These are phyloP conservation scores for Notarius lentiginosus DNA, from an alignment of 2,113 vertebrate genomes.

Conservation along the genomic window DNA sequence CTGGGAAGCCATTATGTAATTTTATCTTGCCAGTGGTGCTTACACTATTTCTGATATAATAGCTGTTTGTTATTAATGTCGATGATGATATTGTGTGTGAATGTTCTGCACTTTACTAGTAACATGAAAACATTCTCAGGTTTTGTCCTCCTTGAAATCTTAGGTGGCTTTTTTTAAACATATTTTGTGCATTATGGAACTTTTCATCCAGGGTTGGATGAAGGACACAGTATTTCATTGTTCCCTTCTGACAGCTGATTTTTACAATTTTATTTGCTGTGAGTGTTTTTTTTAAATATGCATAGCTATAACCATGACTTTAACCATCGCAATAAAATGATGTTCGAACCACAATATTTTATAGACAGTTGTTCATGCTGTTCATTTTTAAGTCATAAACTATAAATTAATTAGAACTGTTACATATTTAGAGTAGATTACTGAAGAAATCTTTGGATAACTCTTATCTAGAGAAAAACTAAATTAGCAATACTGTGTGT, in stretches of 20 bases:
- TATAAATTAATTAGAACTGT: background rate
- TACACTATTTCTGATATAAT: slow-evolving; percentile 26
- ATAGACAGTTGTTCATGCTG: background rate
- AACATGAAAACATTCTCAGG: background rate
- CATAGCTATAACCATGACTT: background rate
- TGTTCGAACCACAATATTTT: background rate
- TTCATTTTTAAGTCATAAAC: background rate
- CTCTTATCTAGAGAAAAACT: background rate
- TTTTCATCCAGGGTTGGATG: background rate
- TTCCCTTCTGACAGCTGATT: background rate
- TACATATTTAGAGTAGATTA: background rate
- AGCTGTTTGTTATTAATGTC: slow-evolving; percentile 19
- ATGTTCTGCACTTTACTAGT: background rate
- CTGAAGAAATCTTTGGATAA: background rate
- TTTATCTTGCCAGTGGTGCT: slow-evolving; percentile 13
- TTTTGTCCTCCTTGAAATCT: background rate
- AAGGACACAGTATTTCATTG: background rate
- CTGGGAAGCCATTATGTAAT: slow-evolving; percentile 5
- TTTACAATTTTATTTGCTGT: background rate
- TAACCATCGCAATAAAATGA: background rate
- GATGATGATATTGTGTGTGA: background rate
- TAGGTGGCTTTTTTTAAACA: background rate
- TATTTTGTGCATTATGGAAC: background rate
- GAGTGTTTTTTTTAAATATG: background rate
- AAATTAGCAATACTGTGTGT: background rate